Conservation (phyloP, 2,113 vertebrate genomes). For the Calidris pygmaea region DNA sequence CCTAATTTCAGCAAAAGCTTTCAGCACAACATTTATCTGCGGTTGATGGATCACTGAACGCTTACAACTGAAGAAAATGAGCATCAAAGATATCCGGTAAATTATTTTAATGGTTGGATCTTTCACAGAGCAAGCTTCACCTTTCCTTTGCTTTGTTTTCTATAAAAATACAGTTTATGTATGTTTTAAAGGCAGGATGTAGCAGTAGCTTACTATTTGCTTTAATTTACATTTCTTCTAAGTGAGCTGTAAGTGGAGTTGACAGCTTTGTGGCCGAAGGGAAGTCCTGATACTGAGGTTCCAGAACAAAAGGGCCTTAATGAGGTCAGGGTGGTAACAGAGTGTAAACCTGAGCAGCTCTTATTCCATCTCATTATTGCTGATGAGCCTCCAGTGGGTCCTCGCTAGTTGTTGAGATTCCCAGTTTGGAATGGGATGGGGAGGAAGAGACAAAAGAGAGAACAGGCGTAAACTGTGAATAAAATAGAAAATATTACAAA, state of each 20-base stretch:
- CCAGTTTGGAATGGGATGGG: neutral
- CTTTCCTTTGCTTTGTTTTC: neutral
- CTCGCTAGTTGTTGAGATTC: neutral
- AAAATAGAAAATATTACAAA: neutral
- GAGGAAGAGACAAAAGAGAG: neutral
- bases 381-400: neutral
- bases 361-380: neutral
- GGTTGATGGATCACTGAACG: conserved; percentile 2
- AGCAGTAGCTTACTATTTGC: neutral
- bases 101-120: conserved; percentile 38
- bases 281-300: neutral
- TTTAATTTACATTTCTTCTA: conserved; percentile 3
- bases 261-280: conserved; percentile 38
- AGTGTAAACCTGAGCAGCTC: neutral
- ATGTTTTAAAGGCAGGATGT: neutral
- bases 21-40: neutral
- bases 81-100: conserved; percentile 11
- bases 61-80: conserved; percentile 8
- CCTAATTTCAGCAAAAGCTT: conserved; percentile 15
- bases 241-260: conserved; percentile 14
- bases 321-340: conserved; percentile 13
- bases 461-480: neutral
- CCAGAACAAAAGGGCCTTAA: conserved; percentile 32
- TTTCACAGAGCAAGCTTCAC: neutral
- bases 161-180: neutral